phyloP scores from a whole-genome alignment of 2,888 invertebrate species.

The Cantharis flavilabris region DNA sequence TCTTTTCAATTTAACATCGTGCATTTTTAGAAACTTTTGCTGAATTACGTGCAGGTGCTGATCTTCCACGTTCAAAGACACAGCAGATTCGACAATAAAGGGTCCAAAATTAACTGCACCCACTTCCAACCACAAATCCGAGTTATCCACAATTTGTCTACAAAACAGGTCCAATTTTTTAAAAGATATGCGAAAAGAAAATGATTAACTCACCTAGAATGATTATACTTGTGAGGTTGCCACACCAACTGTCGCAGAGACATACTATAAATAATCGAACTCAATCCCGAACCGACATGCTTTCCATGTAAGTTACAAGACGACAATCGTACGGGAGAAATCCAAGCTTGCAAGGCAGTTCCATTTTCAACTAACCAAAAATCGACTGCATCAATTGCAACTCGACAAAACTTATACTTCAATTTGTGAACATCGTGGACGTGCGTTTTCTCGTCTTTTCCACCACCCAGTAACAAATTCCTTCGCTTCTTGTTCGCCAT shows the following conservation, averaged over 20 bases:
- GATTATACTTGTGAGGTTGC: slow-evolving; percentile 54
- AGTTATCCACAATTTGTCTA: slow-evolving; percentile 50
- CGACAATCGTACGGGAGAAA: slow-evolving; percentile 85
- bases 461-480: slow-evolving; percentile 32
- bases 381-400: slow-evolving; percentile 87
- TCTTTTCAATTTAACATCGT: slow-evolving; percentile 83
- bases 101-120: slow-evolving; percentile 91
- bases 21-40: slow-evolving; percentile 79
- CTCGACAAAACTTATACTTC: slow-evolving; percentile 91
- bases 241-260: slow-evolving; percentile 52
- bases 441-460: slow-evolving; percentile 36
- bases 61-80: slow-evolving; percentile 70
- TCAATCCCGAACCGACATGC: slow-evolving; percentile 87
- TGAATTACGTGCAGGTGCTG: slow-evolving; percentile 78
- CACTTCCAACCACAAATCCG: slow-evolving; percentile 89
- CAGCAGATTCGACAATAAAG: slow-evolving; percentile 85
- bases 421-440: slow-evolving; percentile 56
- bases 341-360: slow-evolving; percentile 85
- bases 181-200: not conserved
- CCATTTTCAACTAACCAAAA: slow-evolving; percentile 89
- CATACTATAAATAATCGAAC: slow-evolving; percentile 69
- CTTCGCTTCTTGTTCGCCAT: slow-evolving; percentile 41
- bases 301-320: slow-evolving; percentile 95
- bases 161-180: not conserved
- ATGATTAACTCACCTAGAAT: slow-evolving; percentile 45